phyloP scores from a whole-genome alignment of 2,113 vertebrate genomes.

The Toxotes jaculatrix region DNA sequence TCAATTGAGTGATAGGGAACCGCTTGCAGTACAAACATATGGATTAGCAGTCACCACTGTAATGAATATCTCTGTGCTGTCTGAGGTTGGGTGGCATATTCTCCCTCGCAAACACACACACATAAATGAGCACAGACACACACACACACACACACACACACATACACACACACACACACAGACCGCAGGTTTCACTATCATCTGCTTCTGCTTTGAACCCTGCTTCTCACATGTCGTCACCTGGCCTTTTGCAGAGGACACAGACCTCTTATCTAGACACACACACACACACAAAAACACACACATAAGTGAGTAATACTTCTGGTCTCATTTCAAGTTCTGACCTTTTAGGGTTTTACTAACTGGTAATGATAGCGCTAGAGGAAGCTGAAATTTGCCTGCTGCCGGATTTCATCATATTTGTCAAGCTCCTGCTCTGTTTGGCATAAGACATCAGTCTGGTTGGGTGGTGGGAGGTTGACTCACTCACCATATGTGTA shows the following conservation, averaged over 20 bases:
- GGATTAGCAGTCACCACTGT: slow-evolving; percentile 76
- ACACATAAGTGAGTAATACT: slow-evolving; percentile 43
- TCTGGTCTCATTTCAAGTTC: slow-evolving; percentile 59
- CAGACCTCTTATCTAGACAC: slow-evolving; percentile 40
- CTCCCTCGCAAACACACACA: not conserved
- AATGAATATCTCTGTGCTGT: slow-evolving; percentile 72
- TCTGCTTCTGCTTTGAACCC: slow-evolving; percentile 61
- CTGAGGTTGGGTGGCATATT: slow-evolving; percentile 54
- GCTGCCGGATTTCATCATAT: slow-evolving; percentile 45
- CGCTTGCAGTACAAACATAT: slow-evolving; percentile 74
- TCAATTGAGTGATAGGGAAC: slow-evolving; percentile 68
- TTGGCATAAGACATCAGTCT: slow-evolving; percentile 47
- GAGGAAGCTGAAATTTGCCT: slow-evolving; percentile 47
- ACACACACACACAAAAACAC: slow-evolving; percentile 26
- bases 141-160: not conserved
- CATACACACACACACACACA: not conserved
- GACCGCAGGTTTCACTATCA: slow-evolving; percentile 43
- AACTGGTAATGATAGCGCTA: slow-evolving; percentile 40
- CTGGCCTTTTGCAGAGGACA: slow-evolving; percentile 63
- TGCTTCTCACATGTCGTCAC: slow-evolving; percentile 52
- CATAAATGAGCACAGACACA: not conserved
- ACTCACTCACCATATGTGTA: slow-evolving; percentile 50
- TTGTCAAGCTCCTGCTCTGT: slow-evolving; percentile 55
- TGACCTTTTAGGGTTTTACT: slow-evolving; percentile 69
- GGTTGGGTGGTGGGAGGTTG: slow-evolving; percentile 51